A percentile compares a stretch with the other conserved stretches of the same genome.
Conservation (phyloP, 2,888 invertebrate species). For the Pimpla rufipes region DNA sequence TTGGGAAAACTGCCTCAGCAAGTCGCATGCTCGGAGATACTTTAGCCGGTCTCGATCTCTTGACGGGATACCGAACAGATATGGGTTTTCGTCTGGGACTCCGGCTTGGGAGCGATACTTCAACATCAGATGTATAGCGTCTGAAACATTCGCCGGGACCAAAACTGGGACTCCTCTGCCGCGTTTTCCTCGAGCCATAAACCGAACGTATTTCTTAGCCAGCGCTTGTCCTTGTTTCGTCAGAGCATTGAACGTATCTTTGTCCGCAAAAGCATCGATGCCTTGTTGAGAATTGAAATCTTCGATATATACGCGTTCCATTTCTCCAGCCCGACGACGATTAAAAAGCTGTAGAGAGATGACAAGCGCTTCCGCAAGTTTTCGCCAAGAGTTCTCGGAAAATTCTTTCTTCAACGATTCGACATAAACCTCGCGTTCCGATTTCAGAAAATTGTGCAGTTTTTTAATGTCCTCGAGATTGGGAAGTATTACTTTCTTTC, state of each 20-base stretch:
- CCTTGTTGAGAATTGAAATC: slow-evolving; percentile 68
- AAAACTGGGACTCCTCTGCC: slow-evolving; percentile 67
- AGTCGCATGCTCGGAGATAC: slow-evolving; percentile 72
- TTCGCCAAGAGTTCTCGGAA: slow-evolving; percentile 54
- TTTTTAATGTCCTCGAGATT: slow-evolving; percentile 55
- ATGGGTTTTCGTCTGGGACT: slow-evolving; percentile 61
- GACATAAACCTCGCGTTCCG: slow-evolving; percentile 15
- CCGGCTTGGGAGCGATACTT: slow-evolving; percentile 46
- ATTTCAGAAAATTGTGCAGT: slow-evolving; percentile 48
- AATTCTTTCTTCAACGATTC: slow-evolving; percentile 43
- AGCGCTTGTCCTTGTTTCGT: slow-evolving; percentile 60
- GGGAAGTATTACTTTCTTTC: slow-evolving; percentile 62
- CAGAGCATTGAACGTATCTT: slow-evolving; percentile 62
- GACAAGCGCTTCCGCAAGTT: slow-evolving; percentile 66
- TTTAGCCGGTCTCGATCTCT: slow-evolving; percentile 46
- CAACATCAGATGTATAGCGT: slow-evolving; percentile 54
- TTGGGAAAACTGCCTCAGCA: slow-evolving; percentile 71
- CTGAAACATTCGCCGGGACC: slow-evolving; percentile 51
- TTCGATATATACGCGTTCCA: slow-evolving; percentile 68
- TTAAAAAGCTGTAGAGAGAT: slow-evolving; percentile 71
- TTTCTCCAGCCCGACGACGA: slow-evolving; percentile 72
- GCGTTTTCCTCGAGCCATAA: slow-evolving; percentile 65
- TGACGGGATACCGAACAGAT: slow-evolving; percentile 67
- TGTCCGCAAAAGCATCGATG: slow-evolving; percentile 65
- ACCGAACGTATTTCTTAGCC: slow-evolving; percentile 67